These are phyloP conservation scores for Lichenostomus cassidix DNA, from an alignment of 2,113 vertebrate genomes.

Conservation along the genomic window DNA sequence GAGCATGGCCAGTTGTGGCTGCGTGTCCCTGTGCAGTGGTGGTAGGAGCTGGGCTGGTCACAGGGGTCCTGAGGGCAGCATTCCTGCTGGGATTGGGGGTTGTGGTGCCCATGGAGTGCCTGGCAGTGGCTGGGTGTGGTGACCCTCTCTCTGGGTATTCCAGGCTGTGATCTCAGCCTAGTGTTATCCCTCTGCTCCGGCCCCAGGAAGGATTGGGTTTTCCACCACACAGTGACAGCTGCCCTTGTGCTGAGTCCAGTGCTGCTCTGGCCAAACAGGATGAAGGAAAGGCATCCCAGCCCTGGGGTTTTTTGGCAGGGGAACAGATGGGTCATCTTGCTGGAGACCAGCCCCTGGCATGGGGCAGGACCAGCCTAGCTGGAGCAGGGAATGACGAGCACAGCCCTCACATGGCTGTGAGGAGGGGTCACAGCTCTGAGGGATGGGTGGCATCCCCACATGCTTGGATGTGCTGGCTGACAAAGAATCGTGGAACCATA, in stretches of 20 bases:
- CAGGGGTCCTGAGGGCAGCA: accelerated
- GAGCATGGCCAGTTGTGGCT: accelerated
- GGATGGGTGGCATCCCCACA: neutral
- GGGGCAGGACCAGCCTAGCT: neutral
- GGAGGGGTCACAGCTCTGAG: neutral
- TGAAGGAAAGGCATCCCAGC: neutral
- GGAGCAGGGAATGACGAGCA: neutral
- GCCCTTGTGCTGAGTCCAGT: accelerated
- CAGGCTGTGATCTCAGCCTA: neutral
- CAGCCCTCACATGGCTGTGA: neutral
- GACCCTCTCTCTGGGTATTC: neutral
- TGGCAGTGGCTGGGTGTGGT: neutral
- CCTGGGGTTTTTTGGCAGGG: neutral
- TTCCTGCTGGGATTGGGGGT: neutral
- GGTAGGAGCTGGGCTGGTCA: accelerated
- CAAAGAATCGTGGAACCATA: neutral
- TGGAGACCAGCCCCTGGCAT: neutral
- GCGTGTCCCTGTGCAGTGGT: accelerated
- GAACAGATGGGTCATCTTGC: neutral
- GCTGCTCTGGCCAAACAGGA: accelerated
- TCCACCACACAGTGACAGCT: neutral
- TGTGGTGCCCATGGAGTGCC: neutral
- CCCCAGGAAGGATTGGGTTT: neutral
- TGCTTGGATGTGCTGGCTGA: neutral
- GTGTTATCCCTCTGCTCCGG: neutral